Base-by-base conservation (phyloP, 1,140 invertebrate species). In the Capitella teleta region DNA sequence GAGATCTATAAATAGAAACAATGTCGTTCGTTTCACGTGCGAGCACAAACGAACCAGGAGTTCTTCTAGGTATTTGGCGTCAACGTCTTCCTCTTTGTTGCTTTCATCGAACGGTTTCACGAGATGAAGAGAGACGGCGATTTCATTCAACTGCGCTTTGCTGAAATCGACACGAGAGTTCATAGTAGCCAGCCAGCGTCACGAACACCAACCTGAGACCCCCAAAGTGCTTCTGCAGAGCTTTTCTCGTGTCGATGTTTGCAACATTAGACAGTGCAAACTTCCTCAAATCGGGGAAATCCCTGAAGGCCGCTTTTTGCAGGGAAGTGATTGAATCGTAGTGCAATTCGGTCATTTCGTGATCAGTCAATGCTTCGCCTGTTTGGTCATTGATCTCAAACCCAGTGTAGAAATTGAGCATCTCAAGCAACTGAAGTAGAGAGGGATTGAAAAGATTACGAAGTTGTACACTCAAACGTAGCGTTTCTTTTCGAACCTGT, bases 351-450 rank as follows among this genome's bases (percentile, higher is more conserved):
- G 86, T 90, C 79, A 98, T 92, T 62, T 98, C 86, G 46, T 87
- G 81, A 65, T 95, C 87, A 0, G 84, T 92, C 21, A 98, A 75
- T 0, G 92, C 86, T 67, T 96, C 89, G 0, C 96, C 96, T 2
- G 84, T 89, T 58, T 89, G 83, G 66, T 98, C 93, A 70, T 89
- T 94, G 50, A 99, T 98, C 74, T 99, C 96, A 76, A 98, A 99
- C 52, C 86, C 79, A 0, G 87, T 82, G 72, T 98, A 99, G 63
- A 97, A 96, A 67, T 92, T 92, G 10, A 99, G 72, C 82, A 93
- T 94, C 54, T 95, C 86, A 56, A 98, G 67, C 3, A 99, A 74
- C 84, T 97, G 75, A 32, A 32, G n/a, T 10, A 32, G 8, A 32
- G 30, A 32, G n/a, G 8, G n/a, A 10, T 10, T 8, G 8, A 32